Conservation (phyloP, 2,113 vertebrate genomes). For the Lamprologus ornatipinnis region DNA sequence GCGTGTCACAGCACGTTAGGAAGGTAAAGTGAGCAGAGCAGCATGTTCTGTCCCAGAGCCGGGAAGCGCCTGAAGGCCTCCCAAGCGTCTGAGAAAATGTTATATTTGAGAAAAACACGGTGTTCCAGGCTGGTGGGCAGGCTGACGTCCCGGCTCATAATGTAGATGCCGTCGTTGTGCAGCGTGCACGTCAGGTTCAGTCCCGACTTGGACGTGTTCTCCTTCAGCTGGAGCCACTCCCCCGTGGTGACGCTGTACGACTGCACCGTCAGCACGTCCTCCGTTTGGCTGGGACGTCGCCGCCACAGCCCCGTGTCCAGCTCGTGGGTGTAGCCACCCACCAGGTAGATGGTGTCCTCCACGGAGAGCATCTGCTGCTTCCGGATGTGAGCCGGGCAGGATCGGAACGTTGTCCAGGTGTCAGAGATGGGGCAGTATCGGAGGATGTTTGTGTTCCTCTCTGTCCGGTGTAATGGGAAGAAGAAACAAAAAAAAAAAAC, state of each 20-base stretch:
- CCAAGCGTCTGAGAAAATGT: conserved; percentile 86
- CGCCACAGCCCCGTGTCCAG: conserved; percentile 66
- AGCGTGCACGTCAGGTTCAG: conserved; percentile 90
- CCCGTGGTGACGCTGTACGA: conserved; percentile 83
- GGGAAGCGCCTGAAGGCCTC: conserved; percentile 85
- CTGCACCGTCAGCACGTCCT: conserved; percentile 87
- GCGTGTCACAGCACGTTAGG: conserved; percentile 64
- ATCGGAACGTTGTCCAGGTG: conserved; percentile 79
- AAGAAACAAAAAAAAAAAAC: neutral
- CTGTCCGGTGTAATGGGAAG: conserved; percentile 51
- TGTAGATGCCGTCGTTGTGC: conserved; percentile 93
- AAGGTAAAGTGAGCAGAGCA: conserved; percentile 90
- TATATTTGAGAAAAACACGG: conserved; percentile 90
- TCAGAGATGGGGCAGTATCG: conserved; percentile 86
- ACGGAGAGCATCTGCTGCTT: conserved; percentile 98
- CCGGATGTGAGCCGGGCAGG: conserved; percentile 82
- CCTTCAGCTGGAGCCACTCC: conserved; percentile 87
- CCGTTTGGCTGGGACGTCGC: conserved; percentile 74
- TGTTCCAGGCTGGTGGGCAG: conserved; percentile 84
- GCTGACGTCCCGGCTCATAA: conserved; percentile 86
- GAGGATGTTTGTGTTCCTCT: conserved; percentile 86
- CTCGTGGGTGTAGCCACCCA: conserved; percentile 88
- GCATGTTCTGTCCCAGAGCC: conserved; percentile 85
- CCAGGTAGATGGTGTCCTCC: conserved; percentile 91
- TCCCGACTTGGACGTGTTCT: conserved; percentile 88